Percentiles rank a stretch among this genome's conserved stretches.
These are phyloP conservation scores for Orchestia grillus DNA, from an alignment of 1,140 invertebrate species.

Conservation along the genomic window DNA sequence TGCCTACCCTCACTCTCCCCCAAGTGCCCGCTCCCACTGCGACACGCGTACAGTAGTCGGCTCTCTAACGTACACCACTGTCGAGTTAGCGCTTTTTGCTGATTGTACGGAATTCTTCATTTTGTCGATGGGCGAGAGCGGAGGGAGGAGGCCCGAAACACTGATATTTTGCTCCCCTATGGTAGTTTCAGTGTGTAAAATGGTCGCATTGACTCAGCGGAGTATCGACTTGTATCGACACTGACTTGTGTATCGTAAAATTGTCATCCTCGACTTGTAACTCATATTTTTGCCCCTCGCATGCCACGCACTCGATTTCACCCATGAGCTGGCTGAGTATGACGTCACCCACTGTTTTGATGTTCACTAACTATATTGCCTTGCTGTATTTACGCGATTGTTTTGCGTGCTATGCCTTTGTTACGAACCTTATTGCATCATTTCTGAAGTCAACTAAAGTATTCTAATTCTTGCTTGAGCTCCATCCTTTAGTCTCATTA, in stretches of 20 bases:
- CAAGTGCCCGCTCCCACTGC: too few relatives aligned
- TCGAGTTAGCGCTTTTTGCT: background rate
- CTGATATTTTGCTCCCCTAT: background rate
- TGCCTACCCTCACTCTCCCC: too few relatives aligned
- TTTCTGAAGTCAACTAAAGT: background rate
- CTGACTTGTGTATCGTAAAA: background rate
- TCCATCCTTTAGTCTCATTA: background rate
- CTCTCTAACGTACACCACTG: too few relatives aligned
- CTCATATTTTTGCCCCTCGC: background rate
- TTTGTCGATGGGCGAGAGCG: background rate
- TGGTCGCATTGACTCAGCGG: background rate
- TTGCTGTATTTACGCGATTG: background rate
- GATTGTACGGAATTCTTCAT: background rate
- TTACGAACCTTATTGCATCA: background rate
- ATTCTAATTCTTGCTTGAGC: background rate
- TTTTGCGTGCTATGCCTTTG: background rate
- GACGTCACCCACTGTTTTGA: background rate
- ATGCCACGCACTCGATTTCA: background rate
- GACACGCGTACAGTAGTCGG: too few relatives aligned
- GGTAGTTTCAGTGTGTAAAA: background rate
- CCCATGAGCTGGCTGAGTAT: background rate
- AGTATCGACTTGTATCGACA: background rate
- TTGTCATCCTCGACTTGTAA: background rate
- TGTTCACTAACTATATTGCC: background rate
- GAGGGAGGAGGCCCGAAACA: background rate